Percentiles rank a stretch among this genome's conserved stretches.
Evolutionary conservation across 2,113 vertebrate genomes (phyloP).

Genomic region (Mirounga angustirostris): DNA sequence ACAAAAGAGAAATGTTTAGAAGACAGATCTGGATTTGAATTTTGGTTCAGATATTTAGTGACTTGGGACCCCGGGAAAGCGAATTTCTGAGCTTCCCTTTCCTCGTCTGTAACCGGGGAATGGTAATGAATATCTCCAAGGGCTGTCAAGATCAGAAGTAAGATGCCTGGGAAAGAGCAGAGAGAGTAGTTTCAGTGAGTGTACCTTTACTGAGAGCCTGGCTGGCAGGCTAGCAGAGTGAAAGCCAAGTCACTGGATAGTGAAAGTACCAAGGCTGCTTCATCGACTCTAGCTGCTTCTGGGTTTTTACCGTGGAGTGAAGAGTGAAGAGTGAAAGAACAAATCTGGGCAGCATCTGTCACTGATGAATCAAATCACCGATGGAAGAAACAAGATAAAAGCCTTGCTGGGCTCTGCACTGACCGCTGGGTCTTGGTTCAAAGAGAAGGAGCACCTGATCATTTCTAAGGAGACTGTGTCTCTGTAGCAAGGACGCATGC

Average conservation of each 20-base stretch:
- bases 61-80: not conserved
- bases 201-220: not conserved
- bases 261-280: not conserved
- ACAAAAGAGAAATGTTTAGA: not conserved
- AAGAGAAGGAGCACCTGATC: not conserved
- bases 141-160: not conserved
- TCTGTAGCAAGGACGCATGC: fast-evolving
- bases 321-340: not conserved
- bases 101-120: not conserved
- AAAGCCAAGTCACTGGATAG: not conserved
- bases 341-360: too few species aligned
- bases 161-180: not conserved
- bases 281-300: fast-evolving
- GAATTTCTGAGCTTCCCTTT: not conserved
- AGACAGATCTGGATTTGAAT: not conserved
- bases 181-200: not conserved
- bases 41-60: not conserved
- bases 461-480: not conserved
- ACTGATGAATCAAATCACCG: not conserved
- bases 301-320: fast-evolving
- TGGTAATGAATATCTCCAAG: not conserved
- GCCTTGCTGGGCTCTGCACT: fast-evolving
- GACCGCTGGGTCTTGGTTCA: not conserved
- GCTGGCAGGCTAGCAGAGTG: not conserved
- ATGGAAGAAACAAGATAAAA: not conserved